phyloP scores from a whole-genome alignment of 2,888 invertebrate genomes.

The Patella depressa region DNA sequence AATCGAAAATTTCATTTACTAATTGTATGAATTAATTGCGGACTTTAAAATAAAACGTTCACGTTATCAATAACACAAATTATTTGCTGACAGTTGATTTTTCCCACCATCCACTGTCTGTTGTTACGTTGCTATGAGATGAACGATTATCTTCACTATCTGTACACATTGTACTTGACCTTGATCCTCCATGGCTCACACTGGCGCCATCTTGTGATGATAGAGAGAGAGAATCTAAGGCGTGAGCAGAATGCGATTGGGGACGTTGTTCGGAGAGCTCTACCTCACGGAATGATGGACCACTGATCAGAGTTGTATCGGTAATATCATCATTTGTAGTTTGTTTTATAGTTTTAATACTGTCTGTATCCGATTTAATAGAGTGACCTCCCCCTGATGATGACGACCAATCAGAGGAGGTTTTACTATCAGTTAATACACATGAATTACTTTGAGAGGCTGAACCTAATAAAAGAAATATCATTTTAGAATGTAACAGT shows the following conservation, averaged over 20 bases:
- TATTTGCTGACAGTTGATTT: slow-evolving; percentile 22
- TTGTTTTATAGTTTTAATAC: not conserved
- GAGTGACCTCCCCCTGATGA: not conserved
- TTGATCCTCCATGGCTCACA: not conserved
- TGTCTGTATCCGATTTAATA: not conserved
- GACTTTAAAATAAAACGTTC: no score
- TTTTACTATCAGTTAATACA: not conserved
- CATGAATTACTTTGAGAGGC: no score
- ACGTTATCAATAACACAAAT: not conserved
- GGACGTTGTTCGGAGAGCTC: not conserved
- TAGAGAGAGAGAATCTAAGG: slow-evolving; percentile 14
- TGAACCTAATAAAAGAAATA: no score
- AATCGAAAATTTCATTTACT: no score
- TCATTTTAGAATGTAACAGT: no score
- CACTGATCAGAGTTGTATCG: not conserved
- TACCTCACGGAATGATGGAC: not conserved
- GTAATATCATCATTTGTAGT: not conserved
- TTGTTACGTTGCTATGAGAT: slow-evolving; percentile 24
- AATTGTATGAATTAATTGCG: no score
- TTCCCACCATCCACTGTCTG: slow-evolving; percentile 29
- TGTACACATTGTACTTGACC: slow-evolving; percentile 21
- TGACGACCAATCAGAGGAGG: not conserved
- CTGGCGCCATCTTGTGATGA: slow-evolving; percentile 14
- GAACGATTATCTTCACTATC: slow-evolving; percentile 31
- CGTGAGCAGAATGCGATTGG: not conserved